Percentiles rank a stretch among this genome's conserved stretches.
Evolutionary conservation across 2,797 vertebrate genomes (phyloP).

Genomic region (Enteromius fasciolatus): DNA sequence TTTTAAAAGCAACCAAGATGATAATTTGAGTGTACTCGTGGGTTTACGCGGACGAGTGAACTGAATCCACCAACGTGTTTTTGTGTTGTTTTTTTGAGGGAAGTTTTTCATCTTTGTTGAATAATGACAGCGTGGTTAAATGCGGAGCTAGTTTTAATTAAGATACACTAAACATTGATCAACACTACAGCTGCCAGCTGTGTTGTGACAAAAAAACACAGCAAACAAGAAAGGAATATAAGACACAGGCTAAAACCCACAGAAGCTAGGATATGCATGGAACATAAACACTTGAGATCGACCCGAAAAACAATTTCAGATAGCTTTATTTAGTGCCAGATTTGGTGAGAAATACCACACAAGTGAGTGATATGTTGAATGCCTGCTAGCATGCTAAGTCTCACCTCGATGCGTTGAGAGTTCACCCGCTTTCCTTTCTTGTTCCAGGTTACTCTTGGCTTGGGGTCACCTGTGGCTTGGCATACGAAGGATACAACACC

Average conservation of each 20-base stretch:
- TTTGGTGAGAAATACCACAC: neutral
- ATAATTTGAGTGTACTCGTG: conserved; percentile 61
- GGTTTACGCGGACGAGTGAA: conserved; percentile 10
- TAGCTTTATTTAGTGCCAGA: too few species aligned
- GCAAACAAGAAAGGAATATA: conserved; percentile 77
- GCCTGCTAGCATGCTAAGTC: conserved; percentile 35
- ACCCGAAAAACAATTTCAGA: neutral
- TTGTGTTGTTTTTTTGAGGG: conserved; percentile 24
- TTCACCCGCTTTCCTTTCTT: conserved; percentile 98
- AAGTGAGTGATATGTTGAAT: neutral
- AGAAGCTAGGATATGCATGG: conserved; percentile 14
- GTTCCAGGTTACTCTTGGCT: conserved; percentile 95
- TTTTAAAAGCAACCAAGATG: conserved; percentile 71
- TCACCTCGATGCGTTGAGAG: conserved; percentile 96
- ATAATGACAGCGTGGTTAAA: conserved; percentile 65
- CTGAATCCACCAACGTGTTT: conserved; percentile 6
- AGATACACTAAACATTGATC: conserved; percentile 79
- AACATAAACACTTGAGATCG: conserved; percentile 14
- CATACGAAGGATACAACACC: conserved; percentile 97
- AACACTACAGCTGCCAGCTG: conserved; percentile 80
- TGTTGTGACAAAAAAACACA: conserved; percentile 69
- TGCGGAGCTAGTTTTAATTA: conserved; percentile 78
- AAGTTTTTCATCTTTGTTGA: conserved; percentile 43
- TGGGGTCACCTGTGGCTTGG: conserved; percentile 92
- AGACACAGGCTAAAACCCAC: conserved; percentile 49